phyloP scores from a whole-genome alignment of 2,797 vertebrate genomes.

The Rhincodon typus region DNA sequence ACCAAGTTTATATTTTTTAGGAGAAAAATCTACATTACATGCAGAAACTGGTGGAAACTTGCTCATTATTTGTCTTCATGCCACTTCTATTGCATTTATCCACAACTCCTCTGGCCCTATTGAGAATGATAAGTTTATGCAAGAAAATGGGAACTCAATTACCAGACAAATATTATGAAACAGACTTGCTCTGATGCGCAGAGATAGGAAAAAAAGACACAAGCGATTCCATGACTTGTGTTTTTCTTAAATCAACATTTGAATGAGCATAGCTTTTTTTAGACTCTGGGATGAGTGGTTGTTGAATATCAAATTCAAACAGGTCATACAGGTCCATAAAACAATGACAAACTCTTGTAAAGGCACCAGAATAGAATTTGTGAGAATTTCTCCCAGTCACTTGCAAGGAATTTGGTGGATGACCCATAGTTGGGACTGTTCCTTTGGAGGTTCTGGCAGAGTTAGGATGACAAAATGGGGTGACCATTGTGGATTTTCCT shows the following conservation, averaged over 20 bases:
- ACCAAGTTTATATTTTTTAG: slow-evolving; percentile 18
- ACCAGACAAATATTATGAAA: neutral
- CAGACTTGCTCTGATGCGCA: neutral
- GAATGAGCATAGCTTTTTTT: neutral
- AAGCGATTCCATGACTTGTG: neutral
- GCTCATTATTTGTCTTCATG: no score
- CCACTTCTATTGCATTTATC: neutral
- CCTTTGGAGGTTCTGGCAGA: neutral
- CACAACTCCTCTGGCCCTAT: neutral
- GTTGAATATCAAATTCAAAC: neutral
- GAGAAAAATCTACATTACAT: neutral
- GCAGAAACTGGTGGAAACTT: neutral
- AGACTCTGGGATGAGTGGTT: no score
- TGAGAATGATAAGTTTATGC: neutral
- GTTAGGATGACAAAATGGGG: neutral
- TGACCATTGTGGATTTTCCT: neutral
- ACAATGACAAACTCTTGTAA: neutral
- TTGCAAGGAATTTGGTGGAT: neutral
- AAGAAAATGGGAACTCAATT: neutral
- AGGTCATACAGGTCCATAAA: neutral
- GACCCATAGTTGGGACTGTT: neutral
- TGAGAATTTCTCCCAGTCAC: neutral
- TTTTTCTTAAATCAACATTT: neutral
- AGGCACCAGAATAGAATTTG: neutral
- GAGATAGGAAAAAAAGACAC: no score